phyloP scores from a whole-genome alignment of 64 coral and sea anemone species.

The Stichodactyla mertensii region DNA sequence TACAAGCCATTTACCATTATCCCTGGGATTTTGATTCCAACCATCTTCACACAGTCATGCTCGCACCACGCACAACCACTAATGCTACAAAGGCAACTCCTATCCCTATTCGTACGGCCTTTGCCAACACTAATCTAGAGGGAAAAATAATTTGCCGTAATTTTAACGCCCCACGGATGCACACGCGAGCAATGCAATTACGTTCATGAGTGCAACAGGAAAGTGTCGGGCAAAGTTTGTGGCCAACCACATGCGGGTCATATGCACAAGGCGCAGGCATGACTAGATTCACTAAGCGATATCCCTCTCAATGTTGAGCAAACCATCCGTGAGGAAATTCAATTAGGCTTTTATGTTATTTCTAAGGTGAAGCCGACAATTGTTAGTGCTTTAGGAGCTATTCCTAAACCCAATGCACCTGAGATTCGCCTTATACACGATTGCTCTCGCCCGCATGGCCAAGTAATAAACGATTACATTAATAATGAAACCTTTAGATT shows the following conservation, averaged over 20 bases:
- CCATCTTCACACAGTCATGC: constrained; percentile 7
- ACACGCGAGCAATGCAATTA: not conserved
- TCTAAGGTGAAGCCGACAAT: constrained; percentile 39
- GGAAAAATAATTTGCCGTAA: constrained; percentile 25
- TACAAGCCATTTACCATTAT: constrained; percentile 5
- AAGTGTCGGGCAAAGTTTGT: constrained; percentile 13
- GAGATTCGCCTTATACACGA: constrained; percentile 47
- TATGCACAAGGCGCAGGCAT: not conserved
- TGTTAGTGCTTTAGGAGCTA: constrained; percentile 44
- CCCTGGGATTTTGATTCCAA: constrained; percentile 27
- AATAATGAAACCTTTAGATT: no score
- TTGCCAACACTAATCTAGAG: not conserved
- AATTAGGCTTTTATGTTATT: constrained; percentile 5
- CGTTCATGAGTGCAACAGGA: constrained; percentile 14
- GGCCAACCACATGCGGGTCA: not conserved
- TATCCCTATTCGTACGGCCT: no score
- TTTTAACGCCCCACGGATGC: constrained; percentile 19
- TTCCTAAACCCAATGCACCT: constrained; percentile 25
- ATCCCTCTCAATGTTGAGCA: constrained; percentile 20
- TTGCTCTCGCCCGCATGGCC: constrained; percentile 24
- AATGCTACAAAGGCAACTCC: no score
- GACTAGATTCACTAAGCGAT: no score
- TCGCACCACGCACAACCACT: not conserved
- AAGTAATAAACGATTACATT: no score
- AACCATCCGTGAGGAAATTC: constrained; percentile 18